Percentiles rank a stretch among this genome's conserved stretches.
These are phyloP conservation scores for Salvelinus fontinalis DNA, from an alignment of 2,113 vertebrate species.

Conservation along the genomic window DNA sequence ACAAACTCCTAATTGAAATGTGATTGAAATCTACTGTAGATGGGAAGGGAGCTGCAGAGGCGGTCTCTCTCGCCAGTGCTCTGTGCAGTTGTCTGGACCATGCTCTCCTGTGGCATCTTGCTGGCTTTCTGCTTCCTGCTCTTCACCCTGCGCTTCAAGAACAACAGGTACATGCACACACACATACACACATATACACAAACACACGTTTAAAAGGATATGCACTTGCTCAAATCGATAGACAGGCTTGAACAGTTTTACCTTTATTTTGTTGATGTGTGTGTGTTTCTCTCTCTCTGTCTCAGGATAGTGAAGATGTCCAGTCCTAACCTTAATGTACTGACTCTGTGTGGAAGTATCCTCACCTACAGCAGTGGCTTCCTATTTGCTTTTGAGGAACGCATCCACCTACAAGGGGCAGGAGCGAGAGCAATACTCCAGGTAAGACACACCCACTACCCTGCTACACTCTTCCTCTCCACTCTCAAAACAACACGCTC, in stretches of 20 bases:
- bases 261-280: background rate
- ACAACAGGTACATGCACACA: constrained; percentile 84
- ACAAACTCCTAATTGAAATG: background rate
- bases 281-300: background rate
- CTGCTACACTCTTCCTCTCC: too few relatives aligned
- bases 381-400: constrained; percentile 83
- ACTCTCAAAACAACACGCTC: too few relatives aligned
- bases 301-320: constrained; percentile 98
- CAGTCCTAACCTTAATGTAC: constrained; percentile 94
- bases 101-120: constrained; percentile 88
- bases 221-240: too few relatives aligned
- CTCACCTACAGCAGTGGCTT: constrained; percentile 89
- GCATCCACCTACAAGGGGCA: constrained; percentile 52
- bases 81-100: constrained; percentile 82
- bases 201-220: background rate
- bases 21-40: constrained; percentile 43
- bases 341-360: constrained; percentile 89
- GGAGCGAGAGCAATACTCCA: constrained; percentile 78
- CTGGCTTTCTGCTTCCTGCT: constrained; percentile 82
- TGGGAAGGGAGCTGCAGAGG: constrained; percentile 49
- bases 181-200: background rate
- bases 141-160: constrained; percentile 91
- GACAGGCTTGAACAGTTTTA: background rate
- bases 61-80: constrained; percentile 72
- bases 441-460: constrained; percentile 56